A percentile compares a stretch with the other conserved stretches of the same genome.
Conservation (phyloP, 2,888 invertebrate species). For the Liopterus haemorrhoidalis region DNA sequence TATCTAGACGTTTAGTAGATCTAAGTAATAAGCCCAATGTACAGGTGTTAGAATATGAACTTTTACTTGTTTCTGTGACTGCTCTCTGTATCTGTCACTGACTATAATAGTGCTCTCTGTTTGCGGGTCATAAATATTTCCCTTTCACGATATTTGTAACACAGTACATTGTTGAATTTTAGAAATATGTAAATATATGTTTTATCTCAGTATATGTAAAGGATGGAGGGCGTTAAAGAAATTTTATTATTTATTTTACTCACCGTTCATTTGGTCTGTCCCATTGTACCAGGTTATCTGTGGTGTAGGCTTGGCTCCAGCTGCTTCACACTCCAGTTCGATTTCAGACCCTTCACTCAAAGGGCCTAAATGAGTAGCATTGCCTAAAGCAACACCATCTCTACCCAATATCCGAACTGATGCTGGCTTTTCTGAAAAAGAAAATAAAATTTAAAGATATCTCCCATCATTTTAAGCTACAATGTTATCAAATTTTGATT, state of each 20-base stretch:
- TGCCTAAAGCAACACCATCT: conserved; percentile 56
- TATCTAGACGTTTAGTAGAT: too few relatives aligned
- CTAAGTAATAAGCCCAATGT: not conserved
- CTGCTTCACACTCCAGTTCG: conserved; percentile 66
- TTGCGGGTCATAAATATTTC: too few relatives aligned
- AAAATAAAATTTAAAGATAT: conserved; percentile 28
- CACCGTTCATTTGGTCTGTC: conserved; percentile 57
- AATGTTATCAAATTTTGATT: conserved; percentile 1
- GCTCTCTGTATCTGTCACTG: not conserved
- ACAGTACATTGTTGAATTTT: too few relatives aligned
- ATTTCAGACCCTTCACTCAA: conserved; percentile 63
- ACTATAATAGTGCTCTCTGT: not conserved
- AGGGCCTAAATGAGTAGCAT: conserved; percentile 62
- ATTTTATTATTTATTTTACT: conserved; percentile 33
- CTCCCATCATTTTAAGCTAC: not conserved
- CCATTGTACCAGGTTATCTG: conserved; percentile 81
- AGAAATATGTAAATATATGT: too few relatives aligned
- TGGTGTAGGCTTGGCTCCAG: conserved; percentile 79
- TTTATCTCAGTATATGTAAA: too few relatives aligned
- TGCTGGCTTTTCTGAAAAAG: conserved; percentile 72
- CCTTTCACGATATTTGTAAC: too few relatives aligned
- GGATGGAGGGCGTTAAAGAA: too few relatives aligned
- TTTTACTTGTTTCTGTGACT: too few relatives aligned
- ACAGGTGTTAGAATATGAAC: too few relatives aligned
- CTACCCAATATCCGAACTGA: conserved; percentile 65